Base-by-base conservation (phyloP, 1,140 invertebrate genomes). In the Samia ricini region DNA sequence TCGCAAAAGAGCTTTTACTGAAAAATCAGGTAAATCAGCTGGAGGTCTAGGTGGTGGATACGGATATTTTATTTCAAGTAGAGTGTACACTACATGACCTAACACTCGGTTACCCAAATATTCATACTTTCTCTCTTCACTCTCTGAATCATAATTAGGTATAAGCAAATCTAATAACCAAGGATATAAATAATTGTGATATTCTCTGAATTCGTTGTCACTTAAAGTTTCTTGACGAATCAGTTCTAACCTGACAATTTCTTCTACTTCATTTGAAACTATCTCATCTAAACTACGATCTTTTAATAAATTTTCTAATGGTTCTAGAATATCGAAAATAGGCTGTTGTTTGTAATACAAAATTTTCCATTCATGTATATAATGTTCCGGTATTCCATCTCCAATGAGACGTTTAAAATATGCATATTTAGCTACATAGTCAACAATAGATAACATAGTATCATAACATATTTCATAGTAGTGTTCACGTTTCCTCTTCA, bases 21-120 rank as follows among this genome's bases (percentile, higher is more conserved):
- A 76, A 55, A 88, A 90, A 20, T 74, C 63, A 7, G 84, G 91
- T 49, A 92, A 69, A 49, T 84, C 63, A 10, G 90, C 85, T 22
- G 77, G 75, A 51, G 71, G 56, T 63, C 75, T 67, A 50, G 75
- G 69, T 20, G 82, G 68, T 15, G 89, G 84, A 59, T 83, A 79
- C 2, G 92, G 91, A 77, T 93, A 92, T 66, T 93, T 92, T 8
- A 89, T 81, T 66, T 90, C 77, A 21, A 94, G 73, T 8, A 94
- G 77, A 15, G 89, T 90, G 71, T 93, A 91, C 10, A 94, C 91
- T 8, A 93, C 78, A 71, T 92, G 90, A 0, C 92, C 92, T 29
- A 93, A 73, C 36, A 93, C 83, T 33, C 82, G 76, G 10, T 71
- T 67, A 24, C 92, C 92, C 66, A 88, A 76, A 64, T 81, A 74